Conservation (phyloP, 2,797 vertebrate species). For the Tenualosa ilisha region DNA sequence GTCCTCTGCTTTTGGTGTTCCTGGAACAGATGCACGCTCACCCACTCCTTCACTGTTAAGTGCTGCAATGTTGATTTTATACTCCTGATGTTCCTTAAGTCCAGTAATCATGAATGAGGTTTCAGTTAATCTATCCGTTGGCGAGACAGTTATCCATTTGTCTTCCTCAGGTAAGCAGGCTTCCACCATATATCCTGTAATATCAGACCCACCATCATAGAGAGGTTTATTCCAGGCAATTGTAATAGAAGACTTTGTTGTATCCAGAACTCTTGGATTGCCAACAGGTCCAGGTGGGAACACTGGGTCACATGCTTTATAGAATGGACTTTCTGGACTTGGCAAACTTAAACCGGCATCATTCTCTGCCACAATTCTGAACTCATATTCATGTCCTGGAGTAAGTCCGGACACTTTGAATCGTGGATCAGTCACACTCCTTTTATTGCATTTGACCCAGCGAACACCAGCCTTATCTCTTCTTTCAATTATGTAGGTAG, state of each 20-base stretch:
- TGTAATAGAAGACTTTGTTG: constrained; percentile 93
- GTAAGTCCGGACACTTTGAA: constrained; percentile 94
- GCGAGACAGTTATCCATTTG: constrained; percentile 94
- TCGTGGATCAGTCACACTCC: constrained; percentile 88
- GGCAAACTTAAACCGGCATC: constrained; percentile 92
- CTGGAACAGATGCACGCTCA: constrained; percentile 90
- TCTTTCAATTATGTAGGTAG: constrained; percentile 92
- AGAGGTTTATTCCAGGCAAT: constrained; percentile 98
- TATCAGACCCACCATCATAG: constrained; percentile 97
- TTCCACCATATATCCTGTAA: constrained; percentile 96
- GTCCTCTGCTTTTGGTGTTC: constrained; percentile 92
- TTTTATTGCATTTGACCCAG: constrained; percentile 98
- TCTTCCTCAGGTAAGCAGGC: constrained; percentile 93
- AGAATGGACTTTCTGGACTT: constrained; percentile 87
- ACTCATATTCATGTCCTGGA: constrained; percentile 95
- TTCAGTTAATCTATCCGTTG: constrained; percentile 85
- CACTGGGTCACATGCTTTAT: constrained; percentile 93
- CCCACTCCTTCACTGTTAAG: constrained; percentile 94
- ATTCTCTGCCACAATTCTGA: constrained; percentile 93
- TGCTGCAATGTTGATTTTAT: constrained; percentile 95
- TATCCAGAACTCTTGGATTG: constrained; percentile 93
- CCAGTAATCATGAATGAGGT: constrained; percentile 93
- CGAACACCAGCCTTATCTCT: constrained; percentile 91
- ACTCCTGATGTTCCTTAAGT: constrained; percentile 94
- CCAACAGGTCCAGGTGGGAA: constrained; percentile 97